Evolutionary conservation across 2,797 vertebrate species (phyloP).

Genomic region (Channallabes apus): DNA sequence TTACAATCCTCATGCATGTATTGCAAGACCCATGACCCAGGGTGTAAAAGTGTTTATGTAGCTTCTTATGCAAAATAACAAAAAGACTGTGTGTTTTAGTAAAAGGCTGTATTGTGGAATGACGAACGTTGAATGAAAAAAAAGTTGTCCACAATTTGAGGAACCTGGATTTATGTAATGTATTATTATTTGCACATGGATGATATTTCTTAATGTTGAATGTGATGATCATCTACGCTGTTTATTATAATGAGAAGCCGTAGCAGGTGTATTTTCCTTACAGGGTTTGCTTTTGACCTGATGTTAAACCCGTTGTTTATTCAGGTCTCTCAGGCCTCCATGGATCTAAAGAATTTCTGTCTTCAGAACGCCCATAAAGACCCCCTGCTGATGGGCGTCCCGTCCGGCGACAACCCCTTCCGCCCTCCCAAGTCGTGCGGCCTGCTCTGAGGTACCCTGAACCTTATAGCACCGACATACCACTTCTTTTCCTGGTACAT

Average conservation of each 20-base stretch:
- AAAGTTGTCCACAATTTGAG: too few species aligned
- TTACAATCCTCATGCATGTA: too few species aligned
- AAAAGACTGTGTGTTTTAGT: neutral
- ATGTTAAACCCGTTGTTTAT: constrained; percentile 24
- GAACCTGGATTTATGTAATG: neutral
- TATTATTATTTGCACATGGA: neutral
- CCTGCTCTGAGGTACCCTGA: constrained; percentile 72
- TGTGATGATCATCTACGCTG: neutral
- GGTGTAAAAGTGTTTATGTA: neutral
- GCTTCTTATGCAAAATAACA: neutral
- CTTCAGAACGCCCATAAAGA: constrained; percentile 77
- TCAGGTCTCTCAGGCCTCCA: constrained; percentile 78
- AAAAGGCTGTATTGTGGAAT: too few species aligned
- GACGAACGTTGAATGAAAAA: too few species aligned
- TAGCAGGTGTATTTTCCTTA: neutral
- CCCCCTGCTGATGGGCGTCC: constrained; percentile 78
- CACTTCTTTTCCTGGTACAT: neutral
- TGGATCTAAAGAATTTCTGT: constrained; percentile 77
- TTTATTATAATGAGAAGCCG: neutral
- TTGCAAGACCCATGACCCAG: neutral
- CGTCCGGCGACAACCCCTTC: constrained; percentile 79
- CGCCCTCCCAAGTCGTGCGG: constrained; percentile 78
- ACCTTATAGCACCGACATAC: neutral
- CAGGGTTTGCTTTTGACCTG: neutral
- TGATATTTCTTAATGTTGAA: neutral